Base-by-base conservation (phyloP, 2,113 vertebrate species). In the Paradisaea rubra region DNA sequence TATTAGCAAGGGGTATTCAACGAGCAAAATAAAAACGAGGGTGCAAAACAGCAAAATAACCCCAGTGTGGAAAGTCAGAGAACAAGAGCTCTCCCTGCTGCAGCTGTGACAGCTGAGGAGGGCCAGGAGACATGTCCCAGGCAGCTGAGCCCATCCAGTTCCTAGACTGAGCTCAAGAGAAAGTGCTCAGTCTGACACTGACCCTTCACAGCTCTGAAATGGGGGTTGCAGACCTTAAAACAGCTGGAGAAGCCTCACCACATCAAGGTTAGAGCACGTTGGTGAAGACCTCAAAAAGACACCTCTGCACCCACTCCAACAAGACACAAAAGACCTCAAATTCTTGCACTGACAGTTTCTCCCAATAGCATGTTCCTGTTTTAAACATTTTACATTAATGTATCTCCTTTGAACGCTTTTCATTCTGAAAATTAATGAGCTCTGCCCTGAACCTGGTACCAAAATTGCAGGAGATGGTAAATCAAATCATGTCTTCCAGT, bases 401-500 rank as follows among this genome's bases (percentile, higher is more conserved):
- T 5, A 47, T 64, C 78, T 83, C 81, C 59, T 88, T 77, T 77
- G 24, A 59, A 31, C 3, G 1, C 53, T 94, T 93, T 81, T 88
- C 41, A 56, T 81, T 86, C 45, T 45, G 42, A 80, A 93, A 89
- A 93, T 35, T 25, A 50, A 93, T 49, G n/a, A 88, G 76, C 64
- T 53, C 59, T 50, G 27, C 57, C 59, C 84, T 54, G 66, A 89
- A 54, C 52, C 72, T 63, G 76, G 69, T 76, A 96, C 80, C 80
- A 91, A 56, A 88, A 81, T 9, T 66, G 80, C 39, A 91, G 59
- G 74, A 89, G 93, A 89, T 44, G 82, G 87, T 93, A 94, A 93
- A 93, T 88, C 71, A 86, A 78, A 80, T 37, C 37, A 37, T 39
- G 64, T 53, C 63, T 92, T 93, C 95, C 86, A 94, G 78, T 88